These are phyloP conservation scores for Drosophila bocqueti DNA, from an alignment of 1,140 invertebrate species.

Conservation along the genomic window DNA sequence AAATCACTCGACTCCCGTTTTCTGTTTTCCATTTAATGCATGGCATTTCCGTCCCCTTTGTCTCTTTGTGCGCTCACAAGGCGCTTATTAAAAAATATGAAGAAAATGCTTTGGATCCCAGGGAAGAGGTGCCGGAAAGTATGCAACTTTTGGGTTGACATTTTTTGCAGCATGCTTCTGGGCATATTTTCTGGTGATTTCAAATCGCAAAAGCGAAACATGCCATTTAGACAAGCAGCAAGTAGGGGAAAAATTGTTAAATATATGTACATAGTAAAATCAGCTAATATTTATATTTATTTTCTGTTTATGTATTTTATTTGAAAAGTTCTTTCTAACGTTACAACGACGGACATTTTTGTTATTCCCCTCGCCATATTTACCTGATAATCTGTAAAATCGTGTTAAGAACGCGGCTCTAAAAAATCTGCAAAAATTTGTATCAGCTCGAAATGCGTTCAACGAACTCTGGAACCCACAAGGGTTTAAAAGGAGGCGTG, in stretches of 20 bases:
- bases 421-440: slow-evolving; percentile 3
- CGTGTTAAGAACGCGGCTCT: slow-evolving; percentile 8
- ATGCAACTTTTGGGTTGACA: neutral
- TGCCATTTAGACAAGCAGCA: neutral
- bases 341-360: no score
- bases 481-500: neutral
- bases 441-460: slow-evolving; percentile 46
- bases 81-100: slow-evolving; percentile 23
- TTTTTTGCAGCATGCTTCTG: neutral
- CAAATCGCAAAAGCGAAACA: neutral
- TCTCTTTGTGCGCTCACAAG: slow-evolving; percentile 11
- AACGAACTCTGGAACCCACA: slow-evolving; percentile 46
- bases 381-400: slow-evolving; percentile 20
- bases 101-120: neutral
- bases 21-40: slow-evolving; percentile 16
- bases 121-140: neutral
- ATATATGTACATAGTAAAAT: no score
- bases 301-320: neutral
- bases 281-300: no score
- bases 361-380: neutral
- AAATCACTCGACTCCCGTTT: slow-evolving; percentile 32
- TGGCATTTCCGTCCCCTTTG: neutral
- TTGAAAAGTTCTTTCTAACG: neutral
- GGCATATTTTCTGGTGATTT: neutral
- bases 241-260: neutral